Percentiles rank a stretch among this genome's conserved stretches.
These are phyloP conservation scores for Myotis findleyi DNA, from an alignment of 2,797 vertebrate genomes.

Conservation along the genomic window DNA sequence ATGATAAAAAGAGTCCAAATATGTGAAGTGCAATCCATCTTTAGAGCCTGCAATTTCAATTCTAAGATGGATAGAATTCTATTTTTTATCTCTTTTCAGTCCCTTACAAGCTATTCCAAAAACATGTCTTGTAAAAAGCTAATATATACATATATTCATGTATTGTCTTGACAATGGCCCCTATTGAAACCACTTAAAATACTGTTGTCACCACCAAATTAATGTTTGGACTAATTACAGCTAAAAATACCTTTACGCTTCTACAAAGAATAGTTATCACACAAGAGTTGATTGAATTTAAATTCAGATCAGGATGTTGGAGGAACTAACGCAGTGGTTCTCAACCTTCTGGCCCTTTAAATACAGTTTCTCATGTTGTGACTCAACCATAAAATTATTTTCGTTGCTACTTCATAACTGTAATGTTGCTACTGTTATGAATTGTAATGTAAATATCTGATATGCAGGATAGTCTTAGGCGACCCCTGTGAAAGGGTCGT, in stretches of 20 bases:
- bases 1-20: constrained; percentile 7
- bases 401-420: too few species aligned
- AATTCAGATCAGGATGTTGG: constrained; percentile 45
- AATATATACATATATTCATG: not conserved
- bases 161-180: constrained; percentile 27
- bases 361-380: too few species aligned
- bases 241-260: constrained; percentile 76
- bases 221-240: constrained; percentile 75
- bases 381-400: too few species aligned
- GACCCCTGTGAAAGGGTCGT: too few species aligned
- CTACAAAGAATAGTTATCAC: constrained; percentile 72
- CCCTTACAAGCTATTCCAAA: constrained; percentile 51
- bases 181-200: constrained; percentile 68
- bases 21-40: not conserved
- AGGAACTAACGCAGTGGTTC: not conserved
- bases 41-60: constrained; percentile 38
- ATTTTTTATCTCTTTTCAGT: constrained; percentile 60
- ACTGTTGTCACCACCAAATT: constrained; percentile 73
- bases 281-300: constrained; percentile 67
- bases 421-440: too few species aligned
- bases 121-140: not conserved
- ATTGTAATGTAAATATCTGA: too few species aligned
- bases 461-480: too few species aligned
- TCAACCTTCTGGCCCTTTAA: too few species aligned
- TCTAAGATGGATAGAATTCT: constrained; percentile 44